phyloP scores from a whole-genome alignment of 2,888 invertebrate species.

The Brenthis hecate region DNA sequence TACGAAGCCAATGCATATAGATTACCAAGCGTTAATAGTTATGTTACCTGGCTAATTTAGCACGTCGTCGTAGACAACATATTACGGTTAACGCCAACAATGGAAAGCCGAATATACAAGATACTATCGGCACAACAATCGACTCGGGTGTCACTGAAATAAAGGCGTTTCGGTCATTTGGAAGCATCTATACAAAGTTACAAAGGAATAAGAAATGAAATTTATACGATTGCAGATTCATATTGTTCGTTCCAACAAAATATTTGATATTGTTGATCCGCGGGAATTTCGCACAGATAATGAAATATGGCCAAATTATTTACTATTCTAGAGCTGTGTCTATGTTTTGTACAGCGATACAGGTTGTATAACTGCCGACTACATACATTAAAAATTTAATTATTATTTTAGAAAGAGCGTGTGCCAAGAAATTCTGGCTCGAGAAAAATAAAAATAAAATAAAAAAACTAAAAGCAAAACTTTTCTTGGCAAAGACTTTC shows the following conservation, averaged over 20 bases:
- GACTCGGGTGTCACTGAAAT: constrained; percentile 92
- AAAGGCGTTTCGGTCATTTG: constrained; percentile 42
- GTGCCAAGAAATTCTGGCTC: no score
- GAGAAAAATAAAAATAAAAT: no score
- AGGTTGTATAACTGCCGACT: no score
- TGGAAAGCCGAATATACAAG: constrained; percentile 95
- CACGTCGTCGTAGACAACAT: constrained; percentile 91
- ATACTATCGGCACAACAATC: constrained; percentile 93
- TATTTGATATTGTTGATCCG: constrained; percentile 5
- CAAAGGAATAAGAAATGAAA: constrained; percentile 28
- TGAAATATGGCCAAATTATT: background rate
- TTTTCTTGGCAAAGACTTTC: no score
- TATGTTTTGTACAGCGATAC: background rate
- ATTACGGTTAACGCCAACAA: constrained; percentile 92
- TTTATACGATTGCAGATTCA: constrained; percentile 27
- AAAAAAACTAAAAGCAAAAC: no score
- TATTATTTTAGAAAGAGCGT: no score
- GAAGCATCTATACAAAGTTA: constrained; percentile 26
- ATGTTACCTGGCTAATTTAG: constrained; percentile 89
- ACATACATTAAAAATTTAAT: no score
- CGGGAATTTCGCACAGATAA: background rate
- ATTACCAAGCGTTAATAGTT: constrained; percentile 34
- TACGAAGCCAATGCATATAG: background rate
- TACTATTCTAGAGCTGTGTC: background rate
- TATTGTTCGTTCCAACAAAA: constrained; percentile 4